Conservation (phyloP, 2,888 invertebrate genomes). For the Melangyna quadrimaculata region DNA sequence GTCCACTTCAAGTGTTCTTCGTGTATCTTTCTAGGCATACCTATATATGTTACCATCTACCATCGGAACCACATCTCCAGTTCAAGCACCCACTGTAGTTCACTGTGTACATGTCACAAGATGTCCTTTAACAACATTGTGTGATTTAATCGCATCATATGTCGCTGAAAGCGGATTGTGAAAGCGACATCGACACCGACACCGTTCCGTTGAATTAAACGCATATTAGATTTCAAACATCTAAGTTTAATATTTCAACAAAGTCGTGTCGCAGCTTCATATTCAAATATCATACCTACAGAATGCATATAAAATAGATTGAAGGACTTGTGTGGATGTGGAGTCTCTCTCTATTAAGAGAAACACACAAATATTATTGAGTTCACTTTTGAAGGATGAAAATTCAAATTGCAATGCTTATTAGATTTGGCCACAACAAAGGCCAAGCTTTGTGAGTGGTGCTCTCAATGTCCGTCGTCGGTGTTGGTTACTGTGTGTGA, state of each 20-base stretch:
- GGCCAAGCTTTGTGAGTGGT: neutral
- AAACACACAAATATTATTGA: slow-evolving; percentile 10
- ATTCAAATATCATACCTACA: neutral
- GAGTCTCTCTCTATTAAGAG: neutral
- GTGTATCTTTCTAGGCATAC: neutral
- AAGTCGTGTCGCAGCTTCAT: neutral
- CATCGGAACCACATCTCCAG: neutral
- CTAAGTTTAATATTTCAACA: slow-evolving; percentile 14
- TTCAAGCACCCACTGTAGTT: neutral
- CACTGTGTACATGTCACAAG: slow-evolving; percentile 5
- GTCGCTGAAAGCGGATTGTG: slow-evolving; percentile 12
- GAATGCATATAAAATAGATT: no score
- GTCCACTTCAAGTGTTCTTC: neutral
- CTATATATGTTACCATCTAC: neutral
- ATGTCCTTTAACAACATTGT: slow-evolving; percentile 19
- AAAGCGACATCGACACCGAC: neutral
- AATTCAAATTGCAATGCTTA: slow-evolving; percentile 33
- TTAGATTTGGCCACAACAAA: slow-evolving; percentile 26
- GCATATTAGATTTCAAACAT: slow-evolving; percentile 30
- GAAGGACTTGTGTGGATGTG: neutral
- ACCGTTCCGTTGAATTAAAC: slow-evolving; percentile 31
- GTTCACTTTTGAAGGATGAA: slow-evolving; percentile 19
- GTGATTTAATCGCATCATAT: slow-evolving; percentile 32
- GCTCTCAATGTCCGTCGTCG: neutral
- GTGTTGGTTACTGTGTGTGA: neutral